Evolutionary conservation across 2,797 vertebrate genomes (phyloP).

Genomic region (Poecilia velifera): DNA sequence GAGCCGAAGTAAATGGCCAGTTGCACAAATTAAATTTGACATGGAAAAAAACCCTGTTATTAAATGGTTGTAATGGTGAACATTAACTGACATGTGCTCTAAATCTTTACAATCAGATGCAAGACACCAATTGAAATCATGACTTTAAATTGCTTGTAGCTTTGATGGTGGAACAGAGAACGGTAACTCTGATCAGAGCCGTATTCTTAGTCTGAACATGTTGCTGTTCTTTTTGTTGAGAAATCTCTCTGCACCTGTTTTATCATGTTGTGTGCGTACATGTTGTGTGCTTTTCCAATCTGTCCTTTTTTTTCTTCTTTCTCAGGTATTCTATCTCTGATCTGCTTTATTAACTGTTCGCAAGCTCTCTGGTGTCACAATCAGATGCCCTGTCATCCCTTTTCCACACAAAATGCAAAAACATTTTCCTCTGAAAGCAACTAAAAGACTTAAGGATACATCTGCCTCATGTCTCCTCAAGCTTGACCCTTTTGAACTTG

Average conservation of each 20-base stretch:
- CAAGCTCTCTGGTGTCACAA: conserved; percentile 86
- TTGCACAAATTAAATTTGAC: background rate
- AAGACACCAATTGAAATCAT: background rate
- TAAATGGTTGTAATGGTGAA: too few relatives aligned
- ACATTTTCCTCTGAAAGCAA: conserved; percentile 69
- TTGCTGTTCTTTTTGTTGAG: conserved; percentile 17
- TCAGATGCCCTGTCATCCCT: conserved; percentile 83
- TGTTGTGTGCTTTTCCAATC: conserved; percentile 87
- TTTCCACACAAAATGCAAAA: conserved; percentile 79
- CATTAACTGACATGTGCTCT: background rate
- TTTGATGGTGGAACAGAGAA: too few relatives aligned
- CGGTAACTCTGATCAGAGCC: conserved; percentile 3
- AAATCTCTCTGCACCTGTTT: conserved; percentile 33
- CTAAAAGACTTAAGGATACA: conserved; percentile 73
- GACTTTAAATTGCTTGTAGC: background rate
- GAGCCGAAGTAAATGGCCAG: background rate
- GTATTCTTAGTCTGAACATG: conserved; percentile 21
- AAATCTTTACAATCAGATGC: background rate
- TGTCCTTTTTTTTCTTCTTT: conserved; percentile 86
- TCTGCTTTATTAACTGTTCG: conserved; percentile 93
- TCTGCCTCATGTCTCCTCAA: conserved; percentile 80
- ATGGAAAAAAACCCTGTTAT: too few relatives aligned
- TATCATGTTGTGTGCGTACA: conserved; percentile 78
- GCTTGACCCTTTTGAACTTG: conserved; percentile 62
- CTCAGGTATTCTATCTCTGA: conserved; percentile 98